phyloP scores from a whole-genome alignment of 2,888 invertebrate genomes.

The Euphydryas editha region DNA sequence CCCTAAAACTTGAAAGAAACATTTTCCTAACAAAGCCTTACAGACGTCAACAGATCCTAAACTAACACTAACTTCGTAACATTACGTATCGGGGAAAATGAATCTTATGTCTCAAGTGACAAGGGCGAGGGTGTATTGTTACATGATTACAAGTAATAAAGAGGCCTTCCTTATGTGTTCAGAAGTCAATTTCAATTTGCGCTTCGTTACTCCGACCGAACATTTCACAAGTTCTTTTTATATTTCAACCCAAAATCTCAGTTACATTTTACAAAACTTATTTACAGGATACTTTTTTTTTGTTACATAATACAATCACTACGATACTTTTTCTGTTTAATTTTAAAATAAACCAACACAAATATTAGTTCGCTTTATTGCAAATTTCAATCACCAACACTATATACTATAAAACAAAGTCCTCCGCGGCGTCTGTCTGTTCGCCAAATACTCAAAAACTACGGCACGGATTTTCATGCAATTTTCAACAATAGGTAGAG shows the following conservation, averaged over 20 bases:
- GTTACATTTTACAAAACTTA: neutral
- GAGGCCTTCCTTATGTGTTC: constrained; percentile 54
- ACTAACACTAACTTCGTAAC: constrained; percentile 52
- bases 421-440: too few relatives aligned
- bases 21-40: constrained; percentile 21
- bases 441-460: too few relatives aligned
- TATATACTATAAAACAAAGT: too few relatives aligned
- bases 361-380: too few relatives aligned
- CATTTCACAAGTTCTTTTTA: constrained; percentile 49
- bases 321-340: neutral
- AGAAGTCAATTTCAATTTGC: constrained; percentile 57
- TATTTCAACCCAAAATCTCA: constrained; percentile 9
- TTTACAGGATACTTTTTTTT: constrained; percentile 13
- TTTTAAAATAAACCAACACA: neutral
- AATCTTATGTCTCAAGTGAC: constrained; percentile 43
- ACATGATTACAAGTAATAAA: constrained; percentile 47
- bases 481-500: too few relatives aligned
- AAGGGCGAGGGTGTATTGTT: constrained; percentile 39
- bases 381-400: too few relatives aligned
- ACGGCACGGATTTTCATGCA: too few relatives aligned
- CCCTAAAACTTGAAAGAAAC: constrained; percentile 30
- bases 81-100: constrained; percentile 30
- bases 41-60: constrained; percentile 55
- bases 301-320: neutral
- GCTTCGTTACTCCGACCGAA: constrained; percentile 58